Percentiles rank a stretch among this genome's conserved stretches.
Conservation (phyloP, 2,888 invertebrate genomes). For the Drosophila kambysellisi region DNA sequence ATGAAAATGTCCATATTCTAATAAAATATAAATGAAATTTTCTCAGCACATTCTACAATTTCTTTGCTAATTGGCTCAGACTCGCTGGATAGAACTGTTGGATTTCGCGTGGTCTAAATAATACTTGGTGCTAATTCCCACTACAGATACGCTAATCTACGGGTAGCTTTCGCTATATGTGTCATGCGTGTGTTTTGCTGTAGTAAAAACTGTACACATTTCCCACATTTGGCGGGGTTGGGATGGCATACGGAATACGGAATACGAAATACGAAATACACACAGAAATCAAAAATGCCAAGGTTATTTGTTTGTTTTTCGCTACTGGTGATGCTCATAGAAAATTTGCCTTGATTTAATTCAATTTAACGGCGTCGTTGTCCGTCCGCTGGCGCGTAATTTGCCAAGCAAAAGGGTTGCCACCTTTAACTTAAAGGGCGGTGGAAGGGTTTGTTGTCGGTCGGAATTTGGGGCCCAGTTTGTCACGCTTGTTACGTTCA, state of each 20-base stretch:
- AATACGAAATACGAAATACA: background rate
- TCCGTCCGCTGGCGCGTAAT: conserved; percentile 35
- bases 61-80: conserved; percentile 2
- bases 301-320: conserved; percentile 40
- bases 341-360: conserved; percentile 80
- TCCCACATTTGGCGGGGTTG: conserved; percentile 43
- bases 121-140: conserved; percentile 44
- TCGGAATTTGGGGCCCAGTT: conserved; percentile 8
- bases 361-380: conserved; percentile 68
- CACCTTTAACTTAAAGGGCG: conserved; percentile 14
- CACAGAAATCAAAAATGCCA: conserved; percentile 27
- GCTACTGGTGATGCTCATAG: conserved; percentile 50
- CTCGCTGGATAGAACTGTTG: conserved; percentile 2
- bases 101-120: conserved; percentile 4
- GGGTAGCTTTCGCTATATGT: background rate
- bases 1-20: background rate
- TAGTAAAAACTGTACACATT: conserved; percentile 45
- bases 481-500: conserved; percentile 33
- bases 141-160: background rate
- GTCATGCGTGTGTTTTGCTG: conserved; percentile 3
- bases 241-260: background rate
- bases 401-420: conserved; percentile 48
- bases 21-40: background rate
- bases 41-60: background rate
- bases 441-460: conserved; percentile 12